These are phyloP conservation scores for Xenops minutus DNA, from an alignment of 2,797 vertebrate genomes.

Conservation along the genomic window DNA sequence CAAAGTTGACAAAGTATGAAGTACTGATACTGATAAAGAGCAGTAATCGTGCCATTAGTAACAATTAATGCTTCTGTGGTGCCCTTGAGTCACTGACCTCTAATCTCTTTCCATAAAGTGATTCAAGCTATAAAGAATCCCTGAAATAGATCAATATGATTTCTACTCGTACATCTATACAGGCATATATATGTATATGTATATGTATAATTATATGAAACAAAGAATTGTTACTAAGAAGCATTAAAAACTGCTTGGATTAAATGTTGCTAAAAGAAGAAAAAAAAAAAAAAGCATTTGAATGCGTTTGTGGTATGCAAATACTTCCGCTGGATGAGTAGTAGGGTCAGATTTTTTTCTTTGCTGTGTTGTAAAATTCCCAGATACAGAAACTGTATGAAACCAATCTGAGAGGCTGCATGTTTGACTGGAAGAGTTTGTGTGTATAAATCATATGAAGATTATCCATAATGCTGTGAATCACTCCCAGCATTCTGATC, in stretches of 20 bases:
- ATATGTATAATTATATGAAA: not conserved
- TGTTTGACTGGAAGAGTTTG: not conserved
- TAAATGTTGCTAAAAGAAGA: not conserved
- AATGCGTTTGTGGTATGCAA: not conserved
- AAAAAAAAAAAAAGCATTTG: not conserved
- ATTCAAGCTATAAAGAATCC: not conserved
- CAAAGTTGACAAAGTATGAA: not conserved
- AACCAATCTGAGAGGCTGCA: not conserved
- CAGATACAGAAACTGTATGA: not conserved
- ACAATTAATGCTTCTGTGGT: not conserved
- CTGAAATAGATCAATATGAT: not conserved
- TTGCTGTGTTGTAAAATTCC: not conserved
- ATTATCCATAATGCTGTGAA: not conserved
- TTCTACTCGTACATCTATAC: not conserved
- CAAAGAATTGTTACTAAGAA: not conserved
- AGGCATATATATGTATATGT: not conserved
- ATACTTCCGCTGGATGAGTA: not conserved
- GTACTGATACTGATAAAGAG: not conserved
- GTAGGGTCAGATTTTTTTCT: not conserved
- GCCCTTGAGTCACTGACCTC: not conserved
- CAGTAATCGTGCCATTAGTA: not conserved
- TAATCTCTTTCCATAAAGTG: not conserved
- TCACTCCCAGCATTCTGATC: not conserved
- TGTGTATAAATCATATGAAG: not conserved
- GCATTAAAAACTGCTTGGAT: not conserved